Evolutionary conservation across 2,113 vertebrate genomes (phyloP), one percentile per base, ranked within the genome.

Genomic region (Paralichthys olivaceus): DNA sequence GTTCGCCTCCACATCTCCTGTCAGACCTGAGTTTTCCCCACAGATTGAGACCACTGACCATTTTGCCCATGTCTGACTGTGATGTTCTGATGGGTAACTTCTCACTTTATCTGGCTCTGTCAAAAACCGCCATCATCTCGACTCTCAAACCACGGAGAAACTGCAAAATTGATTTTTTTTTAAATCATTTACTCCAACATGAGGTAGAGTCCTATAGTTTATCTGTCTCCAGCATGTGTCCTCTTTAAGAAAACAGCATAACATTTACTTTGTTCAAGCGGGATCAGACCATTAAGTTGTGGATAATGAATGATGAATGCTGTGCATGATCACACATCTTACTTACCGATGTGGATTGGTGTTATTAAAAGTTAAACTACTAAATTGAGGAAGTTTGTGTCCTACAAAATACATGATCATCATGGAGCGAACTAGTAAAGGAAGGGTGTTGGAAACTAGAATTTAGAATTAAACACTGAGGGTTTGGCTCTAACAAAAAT

Each of bases 1-100:
- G 20, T 76, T 75, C 72, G 34, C 72, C 49, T 79, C 69, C 64
- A 75, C 77, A 68, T 60, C 56, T 61, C 43, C 81, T 87, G 84
- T 81, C 87, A 83, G 64, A 81, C 23, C 20, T 5, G 64, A 11
- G 58, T 64, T 43, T 28, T 84, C 69, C 70, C 74, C 66, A 49
- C 63, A 72, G 59, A 85, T 79, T 49, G 76, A 84, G 76, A 77
- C 60, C 80, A 76, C 49, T 0, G 7, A 68, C 72, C 56, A 64
- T 58, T 69, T 25, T 68, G 63, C 55, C 65, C 66, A 71, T 72
- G 76, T 84, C 68, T 20, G 66, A 78, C 72, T 59, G 64, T 59
- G 25, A 57, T 17, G 55, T 82, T 76, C 67, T 70, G 69, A 77
- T 72, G 72, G 28, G 29, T 37, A 77, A 68, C 69, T 62, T 59